A percentile compares a stretch with the other conserved stretches of the same genome.
These are phyloP conservation scores for Microtus montanus DNA, from an alignment of 2,113 vertebrate species.

Conservation along the genomic window DNA sequence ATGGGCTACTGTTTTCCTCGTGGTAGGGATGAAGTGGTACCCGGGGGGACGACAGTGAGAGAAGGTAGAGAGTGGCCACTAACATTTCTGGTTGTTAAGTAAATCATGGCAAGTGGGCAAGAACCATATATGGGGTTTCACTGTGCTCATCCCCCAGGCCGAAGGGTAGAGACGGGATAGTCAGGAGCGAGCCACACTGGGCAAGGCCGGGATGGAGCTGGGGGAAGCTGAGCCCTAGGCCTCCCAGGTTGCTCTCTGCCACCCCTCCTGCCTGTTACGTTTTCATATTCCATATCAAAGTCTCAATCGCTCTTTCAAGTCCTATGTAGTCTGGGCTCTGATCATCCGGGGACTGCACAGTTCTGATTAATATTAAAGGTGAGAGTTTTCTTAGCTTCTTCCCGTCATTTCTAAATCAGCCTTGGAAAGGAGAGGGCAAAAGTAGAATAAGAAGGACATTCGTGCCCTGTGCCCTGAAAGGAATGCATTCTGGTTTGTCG, in stretches of 20 bases:
- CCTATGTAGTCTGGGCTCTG: conserved; percentile 70
- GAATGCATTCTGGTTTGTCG: background rate
- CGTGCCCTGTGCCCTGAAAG: background rate
- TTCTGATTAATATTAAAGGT: conserved; percentile 77
- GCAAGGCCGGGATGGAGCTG: background rate
- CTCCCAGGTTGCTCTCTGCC: conserved; percentile 24
- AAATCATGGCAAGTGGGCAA: conserved; percentile 34
- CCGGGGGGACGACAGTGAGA: background rate
- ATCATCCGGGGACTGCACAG: conserved; percentile 55
- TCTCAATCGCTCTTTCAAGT: conserved; percentile 74
- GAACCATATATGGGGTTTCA: conserved; percentile 31
- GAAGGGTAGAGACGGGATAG: background rate
- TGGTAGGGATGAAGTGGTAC: background rate
- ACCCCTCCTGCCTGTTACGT: conserved; percentile 33
- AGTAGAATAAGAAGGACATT: conserved; percentile 52
- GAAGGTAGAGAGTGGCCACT: background rate
- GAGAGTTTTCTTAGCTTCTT: conserved; percentile 63
- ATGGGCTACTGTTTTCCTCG: background rate
- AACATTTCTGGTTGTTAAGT: background rate
- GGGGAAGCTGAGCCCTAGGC: conserved; percentile 21
- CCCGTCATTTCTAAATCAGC: conserved; percentile 53
- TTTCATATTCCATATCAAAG: conserved; percentile 80
- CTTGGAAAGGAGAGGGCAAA: conserved; percentile 45
- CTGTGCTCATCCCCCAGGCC: conserved; percentile 30
- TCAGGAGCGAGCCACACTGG: rapidly evolving